Base-by-base conservation (phyloP, 2,797 vertebrate species). In the Rhodeus uyekii region DNA sequence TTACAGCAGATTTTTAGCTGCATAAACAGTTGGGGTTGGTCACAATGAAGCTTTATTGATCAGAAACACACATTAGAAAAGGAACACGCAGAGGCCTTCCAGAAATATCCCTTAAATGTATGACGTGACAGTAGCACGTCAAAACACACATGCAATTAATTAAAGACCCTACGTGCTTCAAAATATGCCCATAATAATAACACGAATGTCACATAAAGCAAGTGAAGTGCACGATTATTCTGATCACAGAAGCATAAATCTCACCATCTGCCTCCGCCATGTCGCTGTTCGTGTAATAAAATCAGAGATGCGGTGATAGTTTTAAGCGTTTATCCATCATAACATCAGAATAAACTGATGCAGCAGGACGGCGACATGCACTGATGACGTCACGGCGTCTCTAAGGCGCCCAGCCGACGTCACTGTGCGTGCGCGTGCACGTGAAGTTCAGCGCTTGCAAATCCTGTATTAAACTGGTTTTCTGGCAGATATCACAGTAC, bases 181-280 rank as follows among this genome's bases (percentile, higher is more conserved):
- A 29, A 39, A 65, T 22, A 34, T 18, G 8, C 5, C 71, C 71
- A 18, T 18, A 55, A 55, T 16, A 38, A 55, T 3, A 16, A 46
- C 38, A 60, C 50, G 32, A 12, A 2, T 13, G 63, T 24, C 5
- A 24, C 6, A 6, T 0, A 32, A 5, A 80, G 27, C 78, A 72
- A 55, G 67, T 72, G 78, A 72, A 55, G 67, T 72, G 78, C 67
- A 48, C 18, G 39, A 63, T 2, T 38, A 44, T 3, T 42, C 24
- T 8, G 24, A 32, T 27, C 27, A 55, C 1, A 38, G 44, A 27
- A 39, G 27, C 10, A 12, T 4, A 3, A 13, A 8, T 10, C 82
- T 87, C 72, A 87, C 86, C 86, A 61, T 87, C 86, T 50, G 77
- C 81, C 73, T 87, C 86, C 82, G 80, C 86, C 86, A 87, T 87